A percentile compares a stretch with the other conserved stretches of the same genome.
These are phyloP conservation scores for Gobio gobio DNA, from an alignment of 2,113 vertebrate genomes.

Conservation along the genomic window DNA sequence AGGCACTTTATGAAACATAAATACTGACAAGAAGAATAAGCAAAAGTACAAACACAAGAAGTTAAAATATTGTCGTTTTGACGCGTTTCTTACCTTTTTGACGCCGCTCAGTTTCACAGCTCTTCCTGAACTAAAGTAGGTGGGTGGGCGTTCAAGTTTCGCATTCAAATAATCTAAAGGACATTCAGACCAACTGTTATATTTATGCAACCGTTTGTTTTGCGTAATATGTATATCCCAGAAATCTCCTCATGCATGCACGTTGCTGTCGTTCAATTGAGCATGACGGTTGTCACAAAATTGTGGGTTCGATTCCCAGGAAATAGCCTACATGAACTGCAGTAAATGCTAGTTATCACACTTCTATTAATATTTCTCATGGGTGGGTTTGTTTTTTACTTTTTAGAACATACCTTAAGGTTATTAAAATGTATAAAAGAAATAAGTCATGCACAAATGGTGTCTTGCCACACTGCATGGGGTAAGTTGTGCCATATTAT, in stretches of 20 bases:
- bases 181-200: not conserved
- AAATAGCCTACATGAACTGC: not conserved
- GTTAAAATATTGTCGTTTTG: not conserved
- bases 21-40: not conserved
- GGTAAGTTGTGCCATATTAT: not conserved
- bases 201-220: not conserved
- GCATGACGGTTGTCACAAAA: not conserved
- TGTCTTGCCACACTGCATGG: not conserved
- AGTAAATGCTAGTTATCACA: not conserved
- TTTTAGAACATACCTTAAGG: not conserved
- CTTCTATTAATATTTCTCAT: not conserved
- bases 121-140: not conserved
- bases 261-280: not conserved
- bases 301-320: not conserved
- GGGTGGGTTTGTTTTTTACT: not conserved
- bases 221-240: not conserved
- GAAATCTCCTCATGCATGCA: not conserved
- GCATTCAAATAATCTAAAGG: not conserved
- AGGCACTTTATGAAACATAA: not conserved
- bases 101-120: not conserved
- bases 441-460: too few relatives aligned
- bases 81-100: constrained; percentile 12
- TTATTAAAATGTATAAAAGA: not conserved
- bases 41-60: not conserved
- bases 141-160: not conserved